Evolutionary conservation across 1,140 invertebrate genomes (phyloP).

Genomic region (Trinorchestia longiramus): DNA sequence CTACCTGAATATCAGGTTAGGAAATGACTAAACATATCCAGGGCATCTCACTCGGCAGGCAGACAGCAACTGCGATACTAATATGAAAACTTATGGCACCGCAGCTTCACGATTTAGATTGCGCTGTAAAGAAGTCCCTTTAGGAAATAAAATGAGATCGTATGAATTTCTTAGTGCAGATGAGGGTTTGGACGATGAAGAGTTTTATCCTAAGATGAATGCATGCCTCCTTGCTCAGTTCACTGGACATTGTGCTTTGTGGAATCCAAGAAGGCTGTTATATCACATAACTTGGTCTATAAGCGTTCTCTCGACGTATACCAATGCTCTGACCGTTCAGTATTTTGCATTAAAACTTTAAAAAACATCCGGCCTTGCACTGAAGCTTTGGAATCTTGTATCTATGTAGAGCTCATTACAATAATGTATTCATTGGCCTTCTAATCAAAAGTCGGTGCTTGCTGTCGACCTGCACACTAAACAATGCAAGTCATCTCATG

Average conservation of each 20-base stretch:
- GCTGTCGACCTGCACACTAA: too few relatives aligned
- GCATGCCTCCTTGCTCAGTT: background rate
- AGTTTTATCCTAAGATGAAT: background rate
- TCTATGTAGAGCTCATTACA: too few relatives aligned
- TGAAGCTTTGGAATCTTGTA: too few relatives aligned
- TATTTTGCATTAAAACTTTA: too few relatives aligned
- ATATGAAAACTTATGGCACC: background rate
- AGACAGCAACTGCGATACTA: background rate
- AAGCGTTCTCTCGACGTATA: background rate
- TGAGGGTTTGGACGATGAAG: background rate
- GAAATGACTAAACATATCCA: background rate
- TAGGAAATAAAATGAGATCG: background rate
- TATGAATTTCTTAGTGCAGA: background rate
- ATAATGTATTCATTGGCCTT: too few relatives aligned
- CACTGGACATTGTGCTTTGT: background rate
- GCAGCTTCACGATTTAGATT: background rate
- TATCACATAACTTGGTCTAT: background rate
- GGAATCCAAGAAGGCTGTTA: background rate
- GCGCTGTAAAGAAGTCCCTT: background rate
- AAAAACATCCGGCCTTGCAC: too few relatives aligned
- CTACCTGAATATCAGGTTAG: background rate
- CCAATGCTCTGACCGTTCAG: background rate
- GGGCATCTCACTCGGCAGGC: background rate
- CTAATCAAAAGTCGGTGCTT: too few relatives aligned
- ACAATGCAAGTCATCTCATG: too few relatives aligned